These are phyloP conservation scores for Beaufortia kweichowensis DNA, from an alignment of 2,113 vertebrate genomes.

Conservation along the genomic window DNA sequence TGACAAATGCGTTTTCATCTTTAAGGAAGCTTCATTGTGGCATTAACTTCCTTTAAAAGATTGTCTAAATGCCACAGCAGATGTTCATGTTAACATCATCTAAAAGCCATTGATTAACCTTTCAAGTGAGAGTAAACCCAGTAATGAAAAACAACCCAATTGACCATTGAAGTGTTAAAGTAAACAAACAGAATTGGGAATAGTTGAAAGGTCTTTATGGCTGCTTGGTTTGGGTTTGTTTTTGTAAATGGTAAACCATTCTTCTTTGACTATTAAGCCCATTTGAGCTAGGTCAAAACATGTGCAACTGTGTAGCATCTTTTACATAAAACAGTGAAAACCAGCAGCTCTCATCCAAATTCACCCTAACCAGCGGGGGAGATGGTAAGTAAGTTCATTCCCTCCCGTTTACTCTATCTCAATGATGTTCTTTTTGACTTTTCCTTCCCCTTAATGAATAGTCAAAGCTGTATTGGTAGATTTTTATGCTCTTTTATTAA, in stretches of 20 bases:
- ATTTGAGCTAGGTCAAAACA: neutral
- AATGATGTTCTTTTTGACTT: constrained; percentile 28
- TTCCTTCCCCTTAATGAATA: constrained; percentile 39
- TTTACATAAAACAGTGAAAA: constrained; percentile 62
- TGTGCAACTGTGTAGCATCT: constrained; percentile 59
- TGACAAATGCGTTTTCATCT: constrained; percentile 46
- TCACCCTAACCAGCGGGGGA: constrained; percentile 58
- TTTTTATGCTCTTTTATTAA: constrained; percentile 39
- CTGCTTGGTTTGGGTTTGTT: neutral
- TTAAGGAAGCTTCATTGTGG: constrained; percentile 49
- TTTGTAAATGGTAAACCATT: constrained; percentile 6
- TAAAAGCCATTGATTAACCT: neutral
- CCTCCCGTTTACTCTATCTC: too few species aligned
- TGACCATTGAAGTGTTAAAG: neutral
- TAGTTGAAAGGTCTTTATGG: too few species aligned
- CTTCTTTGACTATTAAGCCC: constrained; percentile 31
- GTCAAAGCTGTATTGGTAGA: constrained; percentile 8
- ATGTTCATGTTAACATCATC: neutral
- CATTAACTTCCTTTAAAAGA: neutral
- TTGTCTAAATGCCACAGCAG: neutral
- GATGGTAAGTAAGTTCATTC: constrained; percentile 64
- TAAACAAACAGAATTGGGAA: neutral
- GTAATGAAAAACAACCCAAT: neutral
- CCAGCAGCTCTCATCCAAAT: constrained; percentile 58
- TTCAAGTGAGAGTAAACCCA: neutral